Conservation (phyloP, 2,113 vertebrate genomes). For the Macquaria australasica region DNA sequence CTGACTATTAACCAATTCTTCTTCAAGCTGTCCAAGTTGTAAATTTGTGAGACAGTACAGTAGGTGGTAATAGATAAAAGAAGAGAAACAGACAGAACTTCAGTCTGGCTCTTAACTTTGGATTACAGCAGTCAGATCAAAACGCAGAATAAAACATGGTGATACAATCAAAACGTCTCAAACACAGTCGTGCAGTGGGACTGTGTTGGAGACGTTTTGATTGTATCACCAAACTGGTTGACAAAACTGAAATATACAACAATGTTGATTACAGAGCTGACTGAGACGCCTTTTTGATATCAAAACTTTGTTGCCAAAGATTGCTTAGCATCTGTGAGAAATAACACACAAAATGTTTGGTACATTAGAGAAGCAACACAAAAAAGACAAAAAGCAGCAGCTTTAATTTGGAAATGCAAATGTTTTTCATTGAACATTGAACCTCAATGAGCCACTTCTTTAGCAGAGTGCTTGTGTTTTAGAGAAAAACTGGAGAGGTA, state of each 20-base stretch:
- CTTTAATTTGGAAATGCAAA: background rate
- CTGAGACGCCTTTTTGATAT: no score
- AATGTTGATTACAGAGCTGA: no score
- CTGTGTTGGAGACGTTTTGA: no score
- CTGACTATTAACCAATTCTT: slow-evolving; percentile 17
- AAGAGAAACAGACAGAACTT: background rate
- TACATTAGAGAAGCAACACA: background rate
- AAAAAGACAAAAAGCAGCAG: background rate
- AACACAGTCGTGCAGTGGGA: no score
- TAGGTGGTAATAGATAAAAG: slow-evolving; percentile 21
- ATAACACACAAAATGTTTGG: no score
- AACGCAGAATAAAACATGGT: slow-evolving; percentile 1
- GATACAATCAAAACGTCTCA: background rate
- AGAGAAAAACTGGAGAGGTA: background rate
- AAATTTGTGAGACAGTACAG: slow-evolving; percentile 7
- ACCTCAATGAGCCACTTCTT: background rate
- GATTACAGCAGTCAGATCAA: slow-evolving; percentile 26
- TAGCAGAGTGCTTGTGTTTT: background rate
- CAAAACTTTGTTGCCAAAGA: no score
- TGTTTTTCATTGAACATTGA: background rate
- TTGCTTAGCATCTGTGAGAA: no score
- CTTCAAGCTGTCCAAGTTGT: slow-evolving; percentile 10
- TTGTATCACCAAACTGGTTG: no score
- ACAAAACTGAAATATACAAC: no score
- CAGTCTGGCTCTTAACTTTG: background rate